These are phyloP conservation scores for Andrena minutula DNA, from an alignment of 2,888 invertebrate species.

Conservation along the genomic window DNA sequence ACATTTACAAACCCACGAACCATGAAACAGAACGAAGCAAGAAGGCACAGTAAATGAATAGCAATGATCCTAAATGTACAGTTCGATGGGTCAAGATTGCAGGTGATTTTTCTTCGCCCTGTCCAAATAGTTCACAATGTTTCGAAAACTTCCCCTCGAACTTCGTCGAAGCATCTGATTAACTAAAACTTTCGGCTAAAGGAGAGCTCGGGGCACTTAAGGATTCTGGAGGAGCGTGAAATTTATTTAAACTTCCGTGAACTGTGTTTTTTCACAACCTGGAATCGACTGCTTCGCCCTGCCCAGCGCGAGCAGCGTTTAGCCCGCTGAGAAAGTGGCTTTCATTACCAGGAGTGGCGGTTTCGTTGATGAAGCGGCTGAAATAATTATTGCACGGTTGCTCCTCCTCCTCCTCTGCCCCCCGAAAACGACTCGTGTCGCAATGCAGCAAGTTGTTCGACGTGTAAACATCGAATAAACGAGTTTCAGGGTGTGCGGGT, in stretches of 20 bases:
- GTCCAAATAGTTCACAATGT: not conserved
- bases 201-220: not conserved
- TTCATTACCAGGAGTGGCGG: slow-evolving; percentile 49
- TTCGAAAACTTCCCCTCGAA: not conserved
- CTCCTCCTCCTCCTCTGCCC: not conserved
- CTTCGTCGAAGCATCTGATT: not conserved
- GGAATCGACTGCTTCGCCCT: not conserved
- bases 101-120: not conserved
- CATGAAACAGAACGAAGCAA: not conserved
- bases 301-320: not conserved
- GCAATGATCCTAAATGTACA: not conserved
- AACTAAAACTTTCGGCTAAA: not conserved
- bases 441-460: not conserved
- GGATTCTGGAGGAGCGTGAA: not conserved
- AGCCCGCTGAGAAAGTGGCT: slow-evolving; percentile 30
- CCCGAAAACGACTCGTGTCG: not conserved
- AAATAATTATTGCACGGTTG: slow-evolving; percentile 45
- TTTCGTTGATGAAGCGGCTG: slow-evolving; percentile 24
- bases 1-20: not conserved
- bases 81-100: no score
- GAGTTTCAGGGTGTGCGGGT: slow-evolving; percentile 5
- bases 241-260: slow-evolving; percentile 18
- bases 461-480: slow-evolving; percentile 5
- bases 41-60: not conserved
- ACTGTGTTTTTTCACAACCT: not conserved